Conservation (phyloP, 1,140 invertebrate genomes). For the Tetramorium simillimum region DNA sequence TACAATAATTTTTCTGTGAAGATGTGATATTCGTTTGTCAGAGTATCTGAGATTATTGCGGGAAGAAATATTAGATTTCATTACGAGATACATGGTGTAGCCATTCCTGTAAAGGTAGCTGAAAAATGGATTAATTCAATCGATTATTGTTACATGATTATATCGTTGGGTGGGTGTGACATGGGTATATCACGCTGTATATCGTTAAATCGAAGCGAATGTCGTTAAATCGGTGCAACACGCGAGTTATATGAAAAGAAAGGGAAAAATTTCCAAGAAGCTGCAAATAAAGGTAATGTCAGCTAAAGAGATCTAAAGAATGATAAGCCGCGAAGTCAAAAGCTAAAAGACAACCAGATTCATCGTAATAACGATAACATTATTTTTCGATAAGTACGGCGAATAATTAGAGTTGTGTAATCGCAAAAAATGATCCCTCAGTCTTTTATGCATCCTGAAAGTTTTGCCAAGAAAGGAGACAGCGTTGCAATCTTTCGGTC, state of each 20-base stretch:
- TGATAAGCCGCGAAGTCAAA: slow-evolving; percentile 2
- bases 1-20: neutral
- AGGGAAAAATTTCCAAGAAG: neutral
- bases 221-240: neutral
- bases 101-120: slow-evolving; percentile 69
- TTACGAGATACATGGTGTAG: slow-evolving; percentile 58
- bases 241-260: slow-evolving; percentile 30
- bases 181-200: neutral
- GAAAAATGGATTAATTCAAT: slow-evolving; percentile 68
- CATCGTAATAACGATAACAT: slow-evolving; percentile 21
- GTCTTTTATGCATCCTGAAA: neutral
- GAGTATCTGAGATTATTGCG: slow-evolving; percentile 36
- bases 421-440: neutral
- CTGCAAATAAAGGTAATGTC: neutral
- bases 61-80: slow-evolving; percentile 41
- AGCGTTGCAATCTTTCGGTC: neutral
- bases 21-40: slow-evolving; percentile 32
- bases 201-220: slow-evolving; percentile 31
- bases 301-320: neutral
- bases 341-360: neutral
- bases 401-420: neutral
- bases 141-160: slow-evolving; percentile 55
- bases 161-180: slow-evolving; percentile 24
- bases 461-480: neutral
- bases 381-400: neutral